phyloP scores from a whole-genome alignment of 2,113 vertebrate species.

The Muntiacus muntjak region DNA sequence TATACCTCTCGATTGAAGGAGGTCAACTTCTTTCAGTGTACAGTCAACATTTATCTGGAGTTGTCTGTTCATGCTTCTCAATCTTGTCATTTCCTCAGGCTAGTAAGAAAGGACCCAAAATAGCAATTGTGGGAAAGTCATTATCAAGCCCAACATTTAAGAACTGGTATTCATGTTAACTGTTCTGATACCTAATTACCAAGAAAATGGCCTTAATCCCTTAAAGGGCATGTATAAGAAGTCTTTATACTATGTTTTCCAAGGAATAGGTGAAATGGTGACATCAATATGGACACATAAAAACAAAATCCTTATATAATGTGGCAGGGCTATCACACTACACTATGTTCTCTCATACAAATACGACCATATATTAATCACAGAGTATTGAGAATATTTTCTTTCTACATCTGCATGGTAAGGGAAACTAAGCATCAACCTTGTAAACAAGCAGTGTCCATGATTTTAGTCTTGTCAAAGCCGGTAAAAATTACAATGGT shows the following conservation, averaged over 20 bases:
- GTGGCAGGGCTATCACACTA: not conserved
- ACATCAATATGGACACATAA: conserved; percentile 8
- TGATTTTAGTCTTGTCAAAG: not conserved
- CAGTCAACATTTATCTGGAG: conserved; percentile 99
- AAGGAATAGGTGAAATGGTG: conserved; percentile 33
- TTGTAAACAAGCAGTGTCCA: conserved; percentile 2
- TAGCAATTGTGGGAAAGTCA: conserved; percentile 75
- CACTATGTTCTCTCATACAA: conserved; percentile 14
- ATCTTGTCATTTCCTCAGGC: conserved; percentile 98
- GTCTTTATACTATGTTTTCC: not conserved
- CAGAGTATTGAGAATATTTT: conserved; percentile 35
- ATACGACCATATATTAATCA: not conserved
- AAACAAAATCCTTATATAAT: conserved; percentile 16
- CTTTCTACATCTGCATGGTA: conserved; percentile 12
- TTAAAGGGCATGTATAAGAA: conserved; percentile 44
- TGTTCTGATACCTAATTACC: conserved; percentile 53
- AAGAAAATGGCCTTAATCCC: conserved; percentile 29
- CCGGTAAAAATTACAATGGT: not conserved
- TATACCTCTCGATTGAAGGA: conserved; percentile 95
- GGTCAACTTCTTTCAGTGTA: conserved; percentile 97
- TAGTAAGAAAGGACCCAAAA: conserved; percentile 81
- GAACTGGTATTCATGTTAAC: conserved; percentile 62
- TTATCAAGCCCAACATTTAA: conserved; percentile 73
- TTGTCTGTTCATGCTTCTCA: conserved; percentile 94
- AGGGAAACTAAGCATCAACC: conserved; percentile 34